Percentiles rank a stretch among this genome's conserved stretches.
These are phyloP conservation scores for Amblyraja radiata DNA, from an alignment of 2,797 vertebrate genomes.

Conservation along the genomic window DNA sequence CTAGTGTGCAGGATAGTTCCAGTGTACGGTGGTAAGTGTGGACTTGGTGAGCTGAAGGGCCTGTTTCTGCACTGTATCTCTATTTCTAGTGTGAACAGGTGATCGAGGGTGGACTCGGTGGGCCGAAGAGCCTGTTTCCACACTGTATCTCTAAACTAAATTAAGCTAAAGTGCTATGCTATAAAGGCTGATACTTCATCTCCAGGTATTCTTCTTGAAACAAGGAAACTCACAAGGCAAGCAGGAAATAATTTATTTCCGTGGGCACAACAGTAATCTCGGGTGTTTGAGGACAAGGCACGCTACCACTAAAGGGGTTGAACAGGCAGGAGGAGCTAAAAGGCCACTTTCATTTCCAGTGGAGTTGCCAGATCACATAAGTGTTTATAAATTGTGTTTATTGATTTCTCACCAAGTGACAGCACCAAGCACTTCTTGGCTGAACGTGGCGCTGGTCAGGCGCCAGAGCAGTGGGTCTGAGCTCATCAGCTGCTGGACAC, in stretches of 20 bases:
- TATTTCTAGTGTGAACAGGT: too few relatives aligned
- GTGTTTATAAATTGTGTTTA: constrained; percentile 36
- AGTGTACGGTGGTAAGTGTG: too few relatives aligned
- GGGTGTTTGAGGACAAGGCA: not conserved
- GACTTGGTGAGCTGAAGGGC: too few relatives aligned
- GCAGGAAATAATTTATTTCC: not conserved
- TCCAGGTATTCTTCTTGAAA: not conserved
- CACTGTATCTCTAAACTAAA: too few relatives aligned
- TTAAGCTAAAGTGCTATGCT: too few relatives aligned
- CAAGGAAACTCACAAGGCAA: not conserved
- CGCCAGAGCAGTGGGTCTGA: not conserved
- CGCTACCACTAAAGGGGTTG: not conserved
- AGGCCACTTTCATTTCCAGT: not conserved
- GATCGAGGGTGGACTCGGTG: too few relatives aligned
- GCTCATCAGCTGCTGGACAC: not conserved
- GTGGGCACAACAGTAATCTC: not conserved
- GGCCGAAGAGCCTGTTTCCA: too few relatives aligned
- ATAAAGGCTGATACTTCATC: too few relatives aligned
- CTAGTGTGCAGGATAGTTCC: too few relatives aligned
- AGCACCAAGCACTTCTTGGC: not conserved
- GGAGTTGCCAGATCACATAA: not conserved
- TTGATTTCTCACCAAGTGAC: constrained; percentile 27
- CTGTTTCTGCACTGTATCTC: too few relatives aligned
- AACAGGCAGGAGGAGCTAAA: not conserved
- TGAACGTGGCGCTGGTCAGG: not conserved